These are phyloP conservation scores for Aphodius granarius DNA, from an alignment of 2,888 invertebrate species.

Conservation along the genomic window DNA sequence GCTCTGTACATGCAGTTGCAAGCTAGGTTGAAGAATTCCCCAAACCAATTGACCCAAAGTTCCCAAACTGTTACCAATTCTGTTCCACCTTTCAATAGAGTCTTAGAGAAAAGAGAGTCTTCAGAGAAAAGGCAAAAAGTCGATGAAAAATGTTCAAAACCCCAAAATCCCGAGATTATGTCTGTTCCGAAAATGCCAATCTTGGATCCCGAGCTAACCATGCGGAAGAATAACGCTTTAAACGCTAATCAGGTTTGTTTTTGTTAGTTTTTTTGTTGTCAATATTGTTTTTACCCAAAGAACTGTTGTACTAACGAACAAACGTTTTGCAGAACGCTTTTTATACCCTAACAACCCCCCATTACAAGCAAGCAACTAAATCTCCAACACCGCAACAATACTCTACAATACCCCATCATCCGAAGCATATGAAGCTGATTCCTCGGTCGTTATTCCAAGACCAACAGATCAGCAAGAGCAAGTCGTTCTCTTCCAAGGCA, in stretches of 20 bases:
- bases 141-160: neutral
- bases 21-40: conserved; percentile 44
- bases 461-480: conserved; percentile 49
- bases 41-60: conserved; percentile 17
- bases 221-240: conserved; percentile 31
- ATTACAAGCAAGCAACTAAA: conserved; percentile 65
- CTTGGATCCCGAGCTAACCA: conserved; percentile 43
- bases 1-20: conserved; percentile 48
- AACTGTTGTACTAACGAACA: neutral
- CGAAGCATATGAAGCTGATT: conserved; percentile 56
- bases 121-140: neutral
- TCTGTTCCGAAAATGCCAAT: conserved; percentile 50
- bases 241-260: conserved; percentile 50
- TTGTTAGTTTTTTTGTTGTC: conserved; percentile 41
- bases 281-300: conserved; percentile 18
- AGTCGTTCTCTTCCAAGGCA: conserved; percentile 50
- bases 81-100: neutral
- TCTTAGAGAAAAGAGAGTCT: too few species aligned
- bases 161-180: neutral
- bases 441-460: conserved; percentile 52
- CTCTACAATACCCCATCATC: conserved; percentile 59
- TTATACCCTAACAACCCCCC: conserved; percentile 54
- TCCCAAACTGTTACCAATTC: neutral
- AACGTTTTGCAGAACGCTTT: conserved; percentile 53
- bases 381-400: conserved; percentile 50